A percentile compares a stretch with the other conserved stretches of the same genome.
phyloP scores from a whole-genome alignment of 2,113 vertebrate species.

The Lophura nycthemera region DNA sequence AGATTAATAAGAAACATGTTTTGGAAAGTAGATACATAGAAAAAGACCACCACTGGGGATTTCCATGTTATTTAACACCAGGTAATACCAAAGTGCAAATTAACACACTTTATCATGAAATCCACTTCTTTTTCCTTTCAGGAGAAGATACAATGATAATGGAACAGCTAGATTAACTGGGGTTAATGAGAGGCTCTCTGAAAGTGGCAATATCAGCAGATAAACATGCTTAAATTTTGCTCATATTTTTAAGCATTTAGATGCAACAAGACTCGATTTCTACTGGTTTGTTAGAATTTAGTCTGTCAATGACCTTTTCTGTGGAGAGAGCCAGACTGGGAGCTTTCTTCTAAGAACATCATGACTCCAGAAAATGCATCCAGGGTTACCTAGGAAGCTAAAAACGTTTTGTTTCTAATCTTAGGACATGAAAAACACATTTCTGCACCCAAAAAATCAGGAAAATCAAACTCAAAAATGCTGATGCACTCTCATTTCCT shows the following conservation, averaged over 20 bases:
- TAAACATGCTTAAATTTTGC: background rate
- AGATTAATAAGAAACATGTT: background rate
- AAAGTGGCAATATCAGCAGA: background rate
- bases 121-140: background rate
- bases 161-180: background rate
- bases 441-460: background rate
- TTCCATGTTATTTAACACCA: background rate
- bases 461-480: background rate
- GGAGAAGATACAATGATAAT: background rate
- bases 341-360: background rate
- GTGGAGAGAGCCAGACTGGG: background rate
- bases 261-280: background rate
- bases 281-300: background rate
- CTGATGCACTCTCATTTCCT: background rate
- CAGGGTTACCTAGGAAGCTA: background rate
- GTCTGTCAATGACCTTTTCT: background rate
- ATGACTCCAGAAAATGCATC: background rate
- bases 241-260: background rate
- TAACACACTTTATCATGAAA: background rate
- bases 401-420: background rate
- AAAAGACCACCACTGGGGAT: background rate
- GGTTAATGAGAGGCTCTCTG: background rate
- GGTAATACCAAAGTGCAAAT: background rate
- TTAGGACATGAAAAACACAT: background rate
- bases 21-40: background rate